Evolutionary conservation across 1,140 invertebrate species (phyloP).

Genomic region (Colletes latitarsis): DNA sequence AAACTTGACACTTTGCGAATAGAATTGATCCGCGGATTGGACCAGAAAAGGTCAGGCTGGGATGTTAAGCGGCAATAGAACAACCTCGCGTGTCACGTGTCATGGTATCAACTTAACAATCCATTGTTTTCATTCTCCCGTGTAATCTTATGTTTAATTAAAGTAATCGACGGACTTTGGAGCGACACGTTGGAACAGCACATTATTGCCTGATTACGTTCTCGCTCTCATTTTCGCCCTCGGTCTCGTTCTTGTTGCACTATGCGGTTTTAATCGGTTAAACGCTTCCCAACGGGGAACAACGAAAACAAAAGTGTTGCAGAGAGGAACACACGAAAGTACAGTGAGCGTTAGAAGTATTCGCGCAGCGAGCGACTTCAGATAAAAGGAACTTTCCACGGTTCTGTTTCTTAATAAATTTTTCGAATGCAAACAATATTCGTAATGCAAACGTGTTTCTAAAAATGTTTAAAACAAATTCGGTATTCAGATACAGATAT

Average conservation of each 20-base stretch:
- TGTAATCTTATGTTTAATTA: slow-evolving; percentile 69
- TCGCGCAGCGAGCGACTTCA: too few species aligned
- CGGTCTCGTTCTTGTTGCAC: not conserved
- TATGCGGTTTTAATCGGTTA: not conserved
- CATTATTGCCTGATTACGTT: not conserved
- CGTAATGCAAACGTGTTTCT: too few species aligned
- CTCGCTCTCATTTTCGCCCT: not conserved
- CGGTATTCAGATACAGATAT: too few species aligned
- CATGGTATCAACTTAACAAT: slow-evolving; percentile 49
- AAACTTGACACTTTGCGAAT: too few species aligned
- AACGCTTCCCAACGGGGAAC: not conserved
- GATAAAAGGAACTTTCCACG: too few species aligned
- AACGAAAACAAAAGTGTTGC: too few species aligned
- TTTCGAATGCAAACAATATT: too few species aligned
- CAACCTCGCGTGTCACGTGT: slow-evolving; percentile 8
- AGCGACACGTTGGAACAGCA: slow-evolving; percentile 9
- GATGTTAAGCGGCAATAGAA: not conserved
- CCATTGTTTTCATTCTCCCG: slow-evolving; percentile 66
- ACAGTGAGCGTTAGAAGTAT: too few species aligned
- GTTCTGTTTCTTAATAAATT: too few species aligned
- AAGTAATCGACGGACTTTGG: slow-evolving; percentile 69
- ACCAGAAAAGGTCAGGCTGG: too few species aligned
- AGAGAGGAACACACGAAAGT: not conserved
- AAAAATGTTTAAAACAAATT: too few species aligned
- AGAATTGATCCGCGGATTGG: too few species aligned